phyloP scores from a whole-genome alignment of 2,113 vertebrate genomes.

The Morphnarchus princeps region DNA sequence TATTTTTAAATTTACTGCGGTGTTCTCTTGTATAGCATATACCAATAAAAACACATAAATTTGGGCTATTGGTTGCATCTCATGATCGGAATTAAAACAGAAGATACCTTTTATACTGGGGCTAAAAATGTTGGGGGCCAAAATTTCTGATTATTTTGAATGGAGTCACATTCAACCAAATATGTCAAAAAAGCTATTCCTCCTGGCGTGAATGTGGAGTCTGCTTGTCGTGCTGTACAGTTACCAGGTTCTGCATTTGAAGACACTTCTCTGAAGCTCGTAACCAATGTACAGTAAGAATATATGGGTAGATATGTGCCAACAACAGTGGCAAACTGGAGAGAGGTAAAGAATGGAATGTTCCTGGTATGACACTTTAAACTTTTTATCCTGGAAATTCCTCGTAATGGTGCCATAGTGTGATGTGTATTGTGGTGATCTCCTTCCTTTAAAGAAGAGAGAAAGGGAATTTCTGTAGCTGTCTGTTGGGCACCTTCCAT shows the following conservation, averaged over 20 bases:
- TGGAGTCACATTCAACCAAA: neutral
- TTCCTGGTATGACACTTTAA: neutral
- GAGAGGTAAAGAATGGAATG: neutral
- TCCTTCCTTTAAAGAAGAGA: neutral
- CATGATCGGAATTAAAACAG: neutral
- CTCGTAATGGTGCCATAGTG: neutral
- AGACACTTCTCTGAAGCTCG: neutral
- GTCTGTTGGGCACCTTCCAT: neutral
- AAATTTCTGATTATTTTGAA: neutral
- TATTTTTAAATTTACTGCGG: neutral
- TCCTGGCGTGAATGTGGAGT: neutral
- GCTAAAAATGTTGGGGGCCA: neutral
- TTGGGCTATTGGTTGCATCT: neutral
- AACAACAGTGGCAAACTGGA: neutral
- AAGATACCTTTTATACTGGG: neutral
- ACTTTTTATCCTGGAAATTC: neutral
- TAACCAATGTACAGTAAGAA: neutral
- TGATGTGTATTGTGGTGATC: neutral
- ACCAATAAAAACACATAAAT: neutral
- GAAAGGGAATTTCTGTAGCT: neutral
- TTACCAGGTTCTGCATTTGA: neutral
- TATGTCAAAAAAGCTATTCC: accelerated
- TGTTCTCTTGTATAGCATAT: neutral
- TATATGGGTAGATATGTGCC: neutral
- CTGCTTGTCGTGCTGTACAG: neutral